Conservation (phyloP, 2,888 invertebrate genomes). For the Dynastes hyllus region DNA sequence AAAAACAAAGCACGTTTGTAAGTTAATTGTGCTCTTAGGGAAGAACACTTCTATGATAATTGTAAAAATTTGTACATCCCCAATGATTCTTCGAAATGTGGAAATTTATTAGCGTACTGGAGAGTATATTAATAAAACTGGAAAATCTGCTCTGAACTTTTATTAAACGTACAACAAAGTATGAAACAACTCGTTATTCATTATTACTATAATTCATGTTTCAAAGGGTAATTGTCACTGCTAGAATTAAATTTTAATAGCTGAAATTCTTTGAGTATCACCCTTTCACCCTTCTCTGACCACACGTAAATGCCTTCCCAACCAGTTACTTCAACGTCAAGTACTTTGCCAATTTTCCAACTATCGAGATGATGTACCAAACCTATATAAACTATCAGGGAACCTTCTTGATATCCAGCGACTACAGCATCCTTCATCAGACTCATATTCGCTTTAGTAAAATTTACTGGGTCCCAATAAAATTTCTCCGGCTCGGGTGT, state of each 20-base stretch:
- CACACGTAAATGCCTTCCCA: not conserved
- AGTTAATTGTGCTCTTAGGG: too few relatives aligned
- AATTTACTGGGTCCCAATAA: conserved; percentile 19
- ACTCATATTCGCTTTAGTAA: not conserved
- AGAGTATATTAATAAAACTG: too few relatives aligned
- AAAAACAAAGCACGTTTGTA: too few relatives aligned
- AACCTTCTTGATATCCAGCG: conserved; percentile 3
- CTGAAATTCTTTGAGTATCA: not conserved
- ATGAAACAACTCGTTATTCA: too few relatives aligned
- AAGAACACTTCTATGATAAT: too few relatives aligned
- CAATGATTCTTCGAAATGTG: too few relatives aligned
- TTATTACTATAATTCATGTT: too few relatives aligned
- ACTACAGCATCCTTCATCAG: not conserved
- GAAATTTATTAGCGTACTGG: too few relatives aligned
- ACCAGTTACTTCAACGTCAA: not conserved
- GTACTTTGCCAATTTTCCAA: conserved; percentile 1
- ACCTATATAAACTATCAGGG: not conserved
- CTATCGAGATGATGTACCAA: not conserved
- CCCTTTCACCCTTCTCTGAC: not conserved
- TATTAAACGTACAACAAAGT: too few relatives aligned
- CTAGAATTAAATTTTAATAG: not conserved
- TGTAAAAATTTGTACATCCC: too few relatives aligned
- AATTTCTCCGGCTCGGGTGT: not conserved
- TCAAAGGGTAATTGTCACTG: not conserved
- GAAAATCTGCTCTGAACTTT: too few relatives aligned